Evolutionary conservation across 2,113 vertebrate genomes (phyloP).

Genomic region (Pantherophis guttatus): DNA sequence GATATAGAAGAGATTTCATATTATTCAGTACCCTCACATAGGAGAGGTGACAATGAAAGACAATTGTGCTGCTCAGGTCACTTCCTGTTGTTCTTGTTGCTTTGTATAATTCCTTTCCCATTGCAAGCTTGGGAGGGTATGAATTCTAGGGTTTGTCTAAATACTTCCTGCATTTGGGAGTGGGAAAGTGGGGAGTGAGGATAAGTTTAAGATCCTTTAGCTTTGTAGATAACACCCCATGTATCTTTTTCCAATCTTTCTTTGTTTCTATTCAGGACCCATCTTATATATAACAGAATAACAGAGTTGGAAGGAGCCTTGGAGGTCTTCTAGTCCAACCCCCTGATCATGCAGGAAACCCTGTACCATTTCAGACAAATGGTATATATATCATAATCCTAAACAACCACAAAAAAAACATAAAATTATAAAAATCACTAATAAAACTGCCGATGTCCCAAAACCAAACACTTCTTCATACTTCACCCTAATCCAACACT

Average conservation of each 20-base stretch:
- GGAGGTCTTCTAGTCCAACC: no score
- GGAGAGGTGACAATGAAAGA: background rate
- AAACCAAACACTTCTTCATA: background rate
- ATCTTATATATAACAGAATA: background rate
- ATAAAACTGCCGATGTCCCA: background rate
- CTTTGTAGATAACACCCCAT: background rate
- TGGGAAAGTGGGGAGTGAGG: background rate
- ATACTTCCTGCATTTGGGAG: background rate
- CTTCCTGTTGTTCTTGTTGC: background rate
- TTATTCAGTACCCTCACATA: background rate
- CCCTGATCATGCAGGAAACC: no score
- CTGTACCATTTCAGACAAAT: no score
- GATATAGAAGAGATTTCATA: background rate
- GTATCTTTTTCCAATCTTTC: background rate
- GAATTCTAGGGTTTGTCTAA: background rate
- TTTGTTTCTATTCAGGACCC: background rate
- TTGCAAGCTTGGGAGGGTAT: background rate
- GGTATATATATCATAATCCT: background rate
- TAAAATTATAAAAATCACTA: background rate
- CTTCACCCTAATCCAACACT: background rate
- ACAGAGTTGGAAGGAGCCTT: no score
- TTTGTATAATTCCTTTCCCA: background rate
- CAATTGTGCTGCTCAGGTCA: background rate
- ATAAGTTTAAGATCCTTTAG: background rate
- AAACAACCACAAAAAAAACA: background rate